Evolutionary conservation across 23 tunicate species (phyloP).

Genomic region (Halocynthia roretzi): DNA sequence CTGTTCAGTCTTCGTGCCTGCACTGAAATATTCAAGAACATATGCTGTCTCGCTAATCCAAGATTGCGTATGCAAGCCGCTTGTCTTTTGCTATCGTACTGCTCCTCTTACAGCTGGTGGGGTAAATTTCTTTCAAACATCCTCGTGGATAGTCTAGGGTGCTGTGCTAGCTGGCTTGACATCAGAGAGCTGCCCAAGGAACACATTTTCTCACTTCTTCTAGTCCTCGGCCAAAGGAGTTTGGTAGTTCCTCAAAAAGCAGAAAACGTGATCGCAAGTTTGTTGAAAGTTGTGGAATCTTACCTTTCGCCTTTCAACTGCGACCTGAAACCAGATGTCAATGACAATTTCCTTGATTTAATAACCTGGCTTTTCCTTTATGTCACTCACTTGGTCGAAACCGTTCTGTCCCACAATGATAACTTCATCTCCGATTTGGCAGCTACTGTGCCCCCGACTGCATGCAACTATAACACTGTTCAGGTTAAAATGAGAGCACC

Average conservation of each 20-base stretch:
- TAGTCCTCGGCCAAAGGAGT: slow-evolving; percentile 11
- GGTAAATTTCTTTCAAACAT: background rate
- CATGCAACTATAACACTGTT: background rate
- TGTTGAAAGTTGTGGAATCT: background rate
- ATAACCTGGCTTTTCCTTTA: slow-evolving; percentile 1
- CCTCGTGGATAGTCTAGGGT: slow-evolving; percentile 1
- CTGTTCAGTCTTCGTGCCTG: background rate
- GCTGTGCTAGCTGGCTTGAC: background rate
- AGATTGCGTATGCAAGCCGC: slow-evolving; percentile 13
- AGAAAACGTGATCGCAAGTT: slow-evolving; percentile 11
- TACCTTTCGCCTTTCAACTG: background rate
- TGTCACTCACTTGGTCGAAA: background rate
- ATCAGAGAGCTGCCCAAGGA: background rate
- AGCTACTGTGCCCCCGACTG: background rate
- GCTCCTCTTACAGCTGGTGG: slow-evolving; percentile 4
- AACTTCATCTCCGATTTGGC: background rate
- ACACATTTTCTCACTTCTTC: slow-evolving; percentile 8
- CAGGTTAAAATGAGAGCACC: background rate
- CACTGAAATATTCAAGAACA: background rate
- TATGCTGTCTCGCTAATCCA: slow-evolving; percentile 9
- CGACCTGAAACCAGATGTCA: background rate
- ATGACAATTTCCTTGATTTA: background rate
- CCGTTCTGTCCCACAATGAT: background rate
- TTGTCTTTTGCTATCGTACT: slow-evolving; percentile 6
- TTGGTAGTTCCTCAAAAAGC: slow-evolving; percentile 7